phyloP scores from a whole-genome alignment of 2,113 vertebrate species.

The Bagarius yarrelli region DNA sequence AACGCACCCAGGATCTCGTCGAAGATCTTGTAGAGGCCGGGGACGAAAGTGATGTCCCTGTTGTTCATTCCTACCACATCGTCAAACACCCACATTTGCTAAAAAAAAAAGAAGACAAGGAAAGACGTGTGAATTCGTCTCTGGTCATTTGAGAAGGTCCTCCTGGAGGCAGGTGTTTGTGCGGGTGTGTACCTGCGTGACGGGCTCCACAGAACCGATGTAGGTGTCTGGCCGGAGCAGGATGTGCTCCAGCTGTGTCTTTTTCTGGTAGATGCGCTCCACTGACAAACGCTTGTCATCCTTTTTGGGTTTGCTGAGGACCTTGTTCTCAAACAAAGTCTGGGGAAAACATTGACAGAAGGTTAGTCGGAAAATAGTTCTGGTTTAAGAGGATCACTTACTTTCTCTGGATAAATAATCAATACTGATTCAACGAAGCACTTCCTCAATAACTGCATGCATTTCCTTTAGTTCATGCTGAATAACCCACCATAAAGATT shows the following conservation, averaged over 20 bases:
- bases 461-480: too few species aligned
- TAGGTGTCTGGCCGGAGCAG: slow-evolving; percentile 96
- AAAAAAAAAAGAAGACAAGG: slow-evolving; percentile 19
- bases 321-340: slow-evolving; percentile 76
- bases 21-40: slow-evolving; percentile 98
- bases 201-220: slow-evolving; percentile 92
- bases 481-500: too few species aligned
- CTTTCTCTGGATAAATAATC: too few species aligned
- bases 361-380: too few species aligned
- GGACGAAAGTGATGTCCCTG: slow-evolving; percentile 91
- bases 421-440: too few species aligned
- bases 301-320: slow-evolving; percentile 74
- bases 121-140: background rate
- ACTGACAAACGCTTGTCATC: slow-evolving; percentile 80
- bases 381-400: background rate
- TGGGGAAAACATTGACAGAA: slow-evolving; percentile 46
- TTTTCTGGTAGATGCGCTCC: slow-evolving; percentile 98
- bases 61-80: slow-evolving; percentile 83
- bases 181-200: slow-evolving; percentile 80
- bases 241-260: slow-evolving; percentile 97
- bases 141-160: background rate
- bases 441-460: too few species aligned
- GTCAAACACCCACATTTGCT: slow-evolving; percentile 99
- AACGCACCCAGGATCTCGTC: slow-evolving; percentile 95
- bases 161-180: background rate